Evolutionary conservation across 2,888 invertebrate genomes (phyloP).

Genomic region (Cephonodes hylas): DNA sequence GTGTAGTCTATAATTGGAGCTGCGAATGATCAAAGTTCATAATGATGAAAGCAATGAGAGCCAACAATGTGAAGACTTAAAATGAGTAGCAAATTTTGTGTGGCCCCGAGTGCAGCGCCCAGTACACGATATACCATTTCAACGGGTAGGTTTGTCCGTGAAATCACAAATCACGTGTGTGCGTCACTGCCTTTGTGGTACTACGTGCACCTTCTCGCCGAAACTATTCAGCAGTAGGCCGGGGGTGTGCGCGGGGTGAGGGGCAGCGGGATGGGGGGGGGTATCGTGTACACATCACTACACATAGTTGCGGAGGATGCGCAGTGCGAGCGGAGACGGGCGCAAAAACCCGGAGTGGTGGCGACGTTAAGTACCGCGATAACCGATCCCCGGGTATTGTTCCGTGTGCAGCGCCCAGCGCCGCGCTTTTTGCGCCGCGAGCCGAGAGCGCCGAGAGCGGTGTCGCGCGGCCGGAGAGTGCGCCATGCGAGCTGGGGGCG

Average conservation of each 20-base stretch:
- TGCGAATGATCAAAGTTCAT: too few relatives aligned
- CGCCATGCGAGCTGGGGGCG: neutral
- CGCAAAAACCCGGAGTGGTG: neutral
- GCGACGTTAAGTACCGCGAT: slow-evolving; percentile 6
- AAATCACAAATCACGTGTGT: neutral
- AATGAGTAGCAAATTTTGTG: neutral
- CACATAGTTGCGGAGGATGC: neutral
- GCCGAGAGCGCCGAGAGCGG: neutral
- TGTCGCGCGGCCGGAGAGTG: neutral
- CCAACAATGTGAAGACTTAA: neutral
- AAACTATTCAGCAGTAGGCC: neutral
- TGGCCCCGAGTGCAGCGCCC: neutral
- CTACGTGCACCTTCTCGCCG: neutral
- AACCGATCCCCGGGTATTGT: neutral
- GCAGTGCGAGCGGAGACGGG: neutral
- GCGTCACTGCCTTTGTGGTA: neutral
- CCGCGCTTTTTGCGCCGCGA: neutral
- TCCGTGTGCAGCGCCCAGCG: neutral
- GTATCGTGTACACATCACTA: neutral
- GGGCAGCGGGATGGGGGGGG: neutral
- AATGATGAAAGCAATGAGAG: neutral
- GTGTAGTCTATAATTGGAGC: too few relatives aligned
- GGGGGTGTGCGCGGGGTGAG: neutral
- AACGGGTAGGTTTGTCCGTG: neutral
- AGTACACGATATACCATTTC: neutral